Base-by-base conservation (phyloP, 1,140 invertebrate species). In the Hyles euphorbiae region DNA sequence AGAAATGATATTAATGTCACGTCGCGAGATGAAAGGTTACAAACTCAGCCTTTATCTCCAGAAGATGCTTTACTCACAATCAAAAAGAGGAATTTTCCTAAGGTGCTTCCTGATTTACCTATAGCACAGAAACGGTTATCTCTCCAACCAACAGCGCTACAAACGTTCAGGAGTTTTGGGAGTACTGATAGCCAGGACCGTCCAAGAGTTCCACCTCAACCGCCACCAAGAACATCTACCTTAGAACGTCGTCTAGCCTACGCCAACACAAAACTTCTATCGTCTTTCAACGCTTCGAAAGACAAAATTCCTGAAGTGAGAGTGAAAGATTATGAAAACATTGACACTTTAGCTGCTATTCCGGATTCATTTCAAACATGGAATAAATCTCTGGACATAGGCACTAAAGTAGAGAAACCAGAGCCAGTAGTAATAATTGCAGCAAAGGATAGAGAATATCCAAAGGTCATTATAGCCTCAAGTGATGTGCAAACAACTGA, bases 31-130 rank as follows among this genome's bases (percentile, higher is more conserved):
- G 90, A 91, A 57, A 53, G 66, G 8, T 55, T 44, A 3, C 68
- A 78, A 58, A 65, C 72, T 46, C 69, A 88, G 44, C 81, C 83
- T 10, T 67, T 93, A 9, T 92, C 91, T 7, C 91, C 93, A 3
- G 93, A 94, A 68, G 94, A 95, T 71, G 91, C 94, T 2, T 81
- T 96, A 45, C 89, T 91, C 52, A 93, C 92, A 5, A 94, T 96
- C 34, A 93, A 94, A 78, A 89, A 93, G 58, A 89, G 94, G 62
- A 96, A 96, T 72, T 96, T 93, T 76, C 95, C 95, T 0, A 96
- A 96, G 90, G 95, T 96, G 5, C 74, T 96, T 34, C 95, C 95
- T 12, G 95, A 95, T 78, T 91, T 92, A 65, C 92, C 92, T 32
- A 88, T 86, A 59, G 69, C 80, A 3, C 88, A 90, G 67, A 92